Evolutionary conservation across 2,888 invertebrate genomes (phyloP).

Genomic region (Dorcus parallelipipedus): DNA sequence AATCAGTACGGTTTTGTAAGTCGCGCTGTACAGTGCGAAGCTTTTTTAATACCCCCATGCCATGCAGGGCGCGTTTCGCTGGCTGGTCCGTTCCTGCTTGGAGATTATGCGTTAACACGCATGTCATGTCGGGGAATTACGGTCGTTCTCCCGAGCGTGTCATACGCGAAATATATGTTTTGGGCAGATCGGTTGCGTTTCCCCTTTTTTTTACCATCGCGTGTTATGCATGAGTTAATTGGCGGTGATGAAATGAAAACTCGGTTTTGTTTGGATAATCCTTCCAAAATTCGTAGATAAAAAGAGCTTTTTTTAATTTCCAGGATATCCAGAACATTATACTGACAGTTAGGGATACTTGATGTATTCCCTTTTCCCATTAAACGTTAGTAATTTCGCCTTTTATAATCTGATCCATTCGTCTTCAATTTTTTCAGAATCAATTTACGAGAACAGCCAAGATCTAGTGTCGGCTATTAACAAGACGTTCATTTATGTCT

Average conservation of each 20-base stretch:
- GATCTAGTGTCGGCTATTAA: too few relatives aligned
- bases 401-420: too few relatives aligned
- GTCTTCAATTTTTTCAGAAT: too few relatives aligned
- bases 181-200: not conserved
- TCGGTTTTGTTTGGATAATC: too few relatives aligned
- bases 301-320: not conserved
- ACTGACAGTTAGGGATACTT: too few relatives aligned
- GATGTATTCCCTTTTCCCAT: too few relatives aligned
- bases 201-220: not conserved
- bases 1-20: conserved; percentile 28
- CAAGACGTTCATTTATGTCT: too few relatives aligned
- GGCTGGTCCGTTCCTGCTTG: conserved; percentile 10
- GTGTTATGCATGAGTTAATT: not conserved
- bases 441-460: too few relatives aligned
- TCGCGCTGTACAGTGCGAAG: conserved; percentile 17
- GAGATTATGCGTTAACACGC: conserved; percentile 18
- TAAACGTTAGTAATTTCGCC: too few relatives aligned
- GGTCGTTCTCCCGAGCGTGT: not conserved
- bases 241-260: not conserved
- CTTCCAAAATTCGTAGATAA: too few relatives aligned
- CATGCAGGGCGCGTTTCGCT: conserved; percentile 22
- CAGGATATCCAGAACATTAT: too few relatives aligned
- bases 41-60: conserved; percentile 27
- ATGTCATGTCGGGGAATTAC: conserved; percentile 6
- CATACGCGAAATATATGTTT: conserved; percentile 1